phyloP scores from a whole-genome alignment of 2,113 vertebrate genomes.

The Clarias magur region DNA sequence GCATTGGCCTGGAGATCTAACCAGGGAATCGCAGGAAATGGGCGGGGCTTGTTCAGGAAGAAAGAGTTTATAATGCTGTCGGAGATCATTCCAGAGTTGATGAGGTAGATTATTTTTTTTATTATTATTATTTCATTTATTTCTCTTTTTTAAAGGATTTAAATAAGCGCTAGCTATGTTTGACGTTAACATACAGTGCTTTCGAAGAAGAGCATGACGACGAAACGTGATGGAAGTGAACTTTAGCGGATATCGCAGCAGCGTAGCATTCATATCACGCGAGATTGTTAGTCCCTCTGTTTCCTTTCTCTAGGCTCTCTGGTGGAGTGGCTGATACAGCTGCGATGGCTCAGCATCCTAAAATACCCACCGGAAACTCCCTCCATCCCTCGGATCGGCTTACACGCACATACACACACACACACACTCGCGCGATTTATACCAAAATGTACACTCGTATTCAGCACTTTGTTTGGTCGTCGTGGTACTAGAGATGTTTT shows the following conservation, averaged over 20 bases:
- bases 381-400: conserved; percentile 36
- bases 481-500: not conserved
- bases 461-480: not conserved
- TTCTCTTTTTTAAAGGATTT: too few species aligned
- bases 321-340: conserved; percentile 34
- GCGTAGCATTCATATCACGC: not conserved
- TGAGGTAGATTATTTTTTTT: too few species aligned
- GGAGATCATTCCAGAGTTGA: too few species aligned
- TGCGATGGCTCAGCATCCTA: conserved; percentile 64
- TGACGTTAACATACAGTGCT: not conserved
- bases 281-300: not conserved
- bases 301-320: not conserved
- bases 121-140: too few species aligned
- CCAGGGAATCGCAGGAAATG: not conserved
- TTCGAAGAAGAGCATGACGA: too few species aligned
- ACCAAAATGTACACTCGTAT: not conserved
- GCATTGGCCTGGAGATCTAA: not conserved
- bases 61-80: too few species aligned
- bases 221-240: not conserved
- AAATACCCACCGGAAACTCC: conserved; percentile 72
- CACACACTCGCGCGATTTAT: not conserved
- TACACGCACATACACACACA: conserved; percentile 2
- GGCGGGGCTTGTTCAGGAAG: not conserved
- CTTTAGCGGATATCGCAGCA: not conserved
- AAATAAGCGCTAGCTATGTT: too few species aligned